These are phyloP conservation scores for Hycleus cichorii DNA, from an alignment of 1,140 invertebrate genomes.

Conservation along the genomic window DNA sequence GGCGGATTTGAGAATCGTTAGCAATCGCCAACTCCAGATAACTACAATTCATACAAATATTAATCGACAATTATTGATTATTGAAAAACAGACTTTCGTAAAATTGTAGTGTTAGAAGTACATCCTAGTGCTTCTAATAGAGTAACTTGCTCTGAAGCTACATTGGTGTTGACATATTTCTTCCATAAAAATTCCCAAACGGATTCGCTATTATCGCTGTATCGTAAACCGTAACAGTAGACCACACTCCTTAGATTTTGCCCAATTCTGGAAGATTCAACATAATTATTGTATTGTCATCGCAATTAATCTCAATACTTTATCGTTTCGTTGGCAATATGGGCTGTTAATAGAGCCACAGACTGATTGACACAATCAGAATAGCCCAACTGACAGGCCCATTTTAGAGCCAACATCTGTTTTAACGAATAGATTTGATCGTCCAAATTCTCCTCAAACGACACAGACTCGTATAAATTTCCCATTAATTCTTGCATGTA, in stretches of 20 bases:
- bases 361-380: slow-evolving; percentile 42
- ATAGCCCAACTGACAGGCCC: slow-evolving; percentile 46
- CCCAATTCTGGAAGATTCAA: slow-evolving; percentile 39
- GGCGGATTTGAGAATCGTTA: not conserved
- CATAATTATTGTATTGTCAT: not conserved
- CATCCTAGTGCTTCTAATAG: slow-evolving; percentile 54
- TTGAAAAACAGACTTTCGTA: no score
- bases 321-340: not conserved
- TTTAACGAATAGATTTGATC: slow-evolving; percentile 39
- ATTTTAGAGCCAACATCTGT: slow-evolving; percentile 40
- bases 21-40: not conserved
- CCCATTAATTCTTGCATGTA: slow-evolving; percentile 28
- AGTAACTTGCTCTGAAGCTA: slow-evolving; percentile 49
- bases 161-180: slow-evolving; percentile 41
- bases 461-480: slow-evolving; percentile 57
- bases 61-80: slow-evolving; percentile 26
- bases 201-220: slow-evolving; percentile 23
- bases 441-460: slow-evolving; percentile 7
- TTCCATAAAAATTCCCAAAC: slow-evolving; percentile 49
- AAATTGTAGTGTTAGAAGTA: slow-evolving; percentile 27
- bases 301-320: not conserved
- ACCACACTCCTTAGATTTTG: slow-evolving; percentile 51
- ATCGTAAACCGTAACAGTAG: slow-evolving; percentile 49
- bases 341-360: slow-evolving; percentile 31
- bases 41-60: not conserved